phyloP scores from a whole-genome alignment of 2,113 vertebrate species.

The Poicephalus gulielmi region DNA sequence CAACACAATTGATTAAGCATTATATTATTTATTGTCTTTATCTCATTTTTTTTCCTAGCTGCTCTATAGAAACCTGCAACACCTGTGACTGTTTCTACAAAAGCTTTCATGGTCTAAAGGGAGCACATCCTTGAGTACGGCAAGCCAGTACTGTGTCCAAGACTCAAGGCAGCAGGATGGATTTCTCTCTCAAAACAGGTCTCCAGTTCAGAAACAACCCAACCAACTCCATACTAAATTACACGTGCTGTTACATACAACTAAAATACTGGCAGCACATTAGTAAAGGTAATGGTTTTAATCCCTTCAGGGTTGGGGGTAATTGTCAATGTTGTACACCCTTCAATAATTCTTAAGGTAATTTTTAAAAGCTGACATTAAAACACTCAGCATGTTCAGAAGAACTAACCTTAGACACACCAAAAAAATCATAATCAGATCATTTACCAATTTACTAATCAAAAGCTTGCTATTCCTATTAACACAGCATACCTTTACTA shows the following conservation, averaged over 20 bases:
- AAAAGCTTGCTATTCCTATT: neutral
- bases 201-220: neutral
- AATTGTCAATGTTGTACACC: neutral
- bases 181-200: neutral
- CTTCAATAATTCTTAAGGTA: neutral
- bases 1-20: neutral
- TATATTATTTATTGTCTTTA: neutral
- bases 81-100: neutral
- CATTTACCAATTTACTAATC: neutral
- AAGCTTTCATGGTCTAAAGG: neutral
- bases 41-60: accelerated
- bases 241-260: neutral
- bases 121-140: neutral
- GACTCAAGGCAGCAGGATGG: neutral
- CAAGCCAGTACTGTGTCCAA: neutral
- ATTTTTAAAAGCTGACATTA: neutral
- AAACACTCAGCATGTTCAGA: neutral
- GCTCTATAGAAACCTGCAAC: neutral
- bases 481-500: neutral
- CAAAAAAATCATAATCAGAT: neutral
- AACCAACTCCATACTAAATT: neutral
- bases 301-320: neutral
- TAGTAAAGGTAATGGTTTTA: neutral
- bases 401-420: neutral
- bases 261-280: neutral